phyloP scores from a whole-genome alignment of 2,113 vertebrate species.

The Microcebus jonahi region DNA sequence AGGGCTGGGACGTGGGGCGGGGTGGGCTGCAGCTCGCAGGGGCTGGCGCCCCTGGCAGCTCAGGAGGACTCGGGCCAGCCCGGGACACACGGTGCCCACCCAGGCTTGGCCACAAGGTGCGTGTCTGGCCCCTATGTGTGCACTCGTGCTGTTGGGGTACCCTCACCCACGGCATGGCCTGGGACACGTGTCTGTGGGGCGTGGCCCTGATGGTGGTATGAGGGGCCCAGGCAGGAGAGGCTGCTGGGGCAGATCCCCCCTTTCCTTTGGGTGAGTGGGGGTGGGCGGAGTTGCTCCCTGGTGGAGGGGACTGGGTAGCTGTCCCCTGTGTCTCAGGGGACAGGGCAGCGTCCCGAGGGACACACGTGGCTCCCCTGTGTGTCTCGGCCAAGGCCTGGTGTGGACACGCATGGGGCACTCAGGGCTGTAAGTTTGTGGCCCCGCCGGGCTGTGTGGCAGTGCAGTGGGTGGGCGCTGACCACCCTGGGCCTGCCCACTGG shows the following conservation, averaged over 20 bases:
- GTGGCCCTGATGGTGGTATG: no score
- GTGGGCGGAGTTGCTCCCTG: fast-evolving
- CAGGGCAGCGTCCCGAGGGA: no score
- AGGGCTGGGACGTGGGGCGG: not conserved
- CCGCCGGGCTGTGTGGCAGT: not conserved
- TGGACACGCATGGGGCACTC: no score
- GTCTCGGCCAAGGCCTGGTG: no score
- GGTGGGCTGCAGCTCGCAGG: not conserved
- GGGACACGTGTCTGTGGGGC: conserved; percentile 61
- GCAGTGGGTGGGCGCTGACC: not conserved
- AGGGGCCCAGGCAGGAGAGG: not conserved
- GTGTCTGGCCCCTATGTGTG: not conserved
- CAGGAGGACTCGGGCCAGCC: not conserved
- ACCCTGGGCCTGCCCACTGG: not conserved
- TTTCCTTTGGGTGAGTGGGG: not conserved
- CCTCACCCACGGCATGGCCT: conserved; percentile 30
- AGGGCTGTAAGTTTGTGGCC: no score
- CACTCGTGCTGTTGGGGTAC: not conserved
- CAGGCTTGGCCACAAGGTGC: fast-evolving
- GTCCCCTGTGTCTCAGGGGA: fast-evolving
- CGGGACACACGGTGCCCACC: fast-evolving
- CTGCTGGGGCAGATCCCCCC: not conserved
- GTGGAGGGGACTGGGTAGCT: not conserved
- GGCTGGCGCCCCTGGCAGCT: fast-evolving
- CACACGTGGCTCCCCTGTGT: no score